Evolutionary conservation across 37 sponge, comb jelly and placozoan species (phyloP).

Genomic region (Halichondria panicea): DNA sequence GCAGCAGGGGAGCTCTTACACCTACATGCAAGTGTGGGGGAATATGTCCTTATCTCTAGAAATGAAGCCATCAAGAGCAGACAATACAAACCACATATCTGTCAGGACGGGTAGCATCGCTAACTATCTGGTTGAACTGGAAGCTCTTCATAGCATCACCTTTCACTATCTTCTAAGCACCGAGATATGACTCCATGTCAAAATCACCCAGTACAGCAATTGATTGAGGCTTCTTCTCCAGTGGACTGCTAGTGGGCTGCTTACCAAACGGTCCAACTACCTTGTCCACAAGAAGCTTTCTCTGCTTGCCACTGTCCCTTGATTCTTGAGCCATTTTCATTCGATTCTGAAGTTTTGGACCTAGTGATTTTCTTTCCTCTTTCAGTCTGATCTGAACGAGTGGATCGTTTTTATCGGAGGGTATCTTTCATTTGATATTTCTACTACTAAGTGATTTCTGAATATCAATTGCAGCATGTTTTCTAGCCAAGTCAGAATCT

Average conservation of each 20-base stretch:
- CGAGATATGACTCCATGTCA: conserved; percentile 45
- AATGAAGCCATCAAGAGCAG: too few relatives aligned
- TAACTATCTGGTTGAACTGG: conserved; percentile 68
- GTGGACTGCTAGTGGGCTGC: background rate
- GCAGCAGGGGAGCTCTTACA: conserved; percentile 8
- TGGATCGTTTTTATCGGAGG: too few relatives aligned
- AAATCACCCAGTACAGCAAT: conserved; percentile 34
- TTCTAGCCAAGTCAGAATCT: too few relatives aligned
- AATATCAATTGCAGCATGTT: too few relatives aligned
- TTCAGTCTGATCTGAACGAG: too few relatives aligned
- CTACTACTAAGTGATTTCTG: too few relatives aligned
- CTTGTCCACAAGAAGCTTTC: background rate
- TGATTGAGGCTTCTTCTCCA: background rate
- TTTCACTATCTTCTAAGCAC: conserved; percentile 23
- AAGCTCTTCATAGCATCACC: conserved; percentile 40
- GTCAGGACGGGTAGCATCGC: conserved; percentile 40
- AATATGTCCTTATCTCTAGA: too few relatives aligned
- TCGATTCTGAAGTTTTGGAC: too few relatives aligned
- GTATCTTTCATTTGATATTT: too few relatives aligned
- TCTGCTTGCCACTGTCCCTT: background rate
- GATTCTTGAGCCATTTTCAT: too few relatives aligned
- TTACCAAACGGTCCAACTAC: background rate
- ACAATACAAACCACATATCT: conserved; percentile 17
- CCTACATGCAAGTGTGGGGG: too few relatives aligned
- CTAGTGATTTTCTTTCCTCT: too few relatives aligned